Conservation (phyloP, 2,797 vertebrate genomes). For the Bradypodion pumilum region DNA sequence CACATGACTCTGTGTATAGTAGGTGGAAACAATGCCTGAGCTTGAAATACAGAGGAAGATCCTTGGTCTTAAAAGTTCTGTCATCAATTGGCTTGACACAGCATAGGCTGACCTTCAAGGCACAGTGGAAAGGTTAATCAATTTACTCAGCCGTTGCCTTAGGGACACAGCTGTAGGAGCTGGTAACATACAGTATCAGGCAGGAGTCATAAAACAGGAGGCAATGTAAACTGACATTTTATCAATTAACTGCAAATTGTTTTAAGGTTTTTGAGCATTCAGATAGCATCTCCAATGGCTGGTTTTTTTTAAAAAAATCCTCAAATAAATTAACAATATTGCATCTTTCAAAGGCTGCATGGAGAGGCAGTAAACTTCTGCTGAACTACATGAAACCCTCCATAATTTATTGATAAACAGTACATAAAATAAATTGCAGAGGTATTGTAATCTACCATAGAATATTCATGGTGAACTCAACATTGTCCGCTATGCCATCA, state of each 20-base stretch:
- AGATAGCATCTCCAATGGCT: neutral
- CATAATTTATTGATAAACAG: slow-evolving; percentile 54
- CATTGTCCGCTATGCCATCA: neutral
- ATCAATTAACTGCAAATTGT: slow-evolving; percentile 58
- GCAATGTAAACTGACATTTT: slow-evolving; percentile 45
- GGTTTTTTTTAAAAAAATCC: neutral
- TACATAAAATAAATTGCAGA: slow-evolving; percentile 29
- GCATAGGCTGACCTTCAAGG: slow-evolving; percentile 66
- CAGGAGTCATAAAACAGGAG: slow-evolving; percentile 44
- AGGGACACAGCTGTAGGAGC: slow-evolving; percentile 42
- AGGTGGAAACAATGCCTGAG: slow-evolving; percentile 51
- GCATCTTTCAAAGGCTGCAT: slow-evolving; percentile 27
- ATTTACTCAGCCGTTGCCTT: slow-evolving; percentile 55
- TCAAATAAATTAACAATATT: slow-evolving; percentile 19
- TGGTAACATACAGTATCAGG: slow-evolving; percentile 43
- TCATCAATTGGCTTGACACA: slow-evolving; percentile 46
- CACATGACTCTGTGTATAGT: slow-evolving; percentile 42
- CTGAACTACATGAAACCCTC: slow-evolving; percentile 48
- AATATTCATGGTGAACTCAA: slow-evolving; percentile 23
- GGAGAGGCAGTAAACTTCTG: slow-evolving; percentile 34
- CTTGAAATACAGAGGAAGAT: slow-evolving; percentile 39
- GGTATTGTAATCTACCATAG: slow-evolving; percentile 27
- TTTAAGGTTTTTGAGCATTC: slow-evolving; percentile 44
- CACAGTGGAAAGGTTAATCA: slow-evolving; percentile 34
- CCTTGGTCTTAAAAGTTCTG: slow-evolving; percentile 40